phyloP scores from a whole-genome alignment of 1,140 invertebrate species.

The Berghia stephanieae region DNA sequence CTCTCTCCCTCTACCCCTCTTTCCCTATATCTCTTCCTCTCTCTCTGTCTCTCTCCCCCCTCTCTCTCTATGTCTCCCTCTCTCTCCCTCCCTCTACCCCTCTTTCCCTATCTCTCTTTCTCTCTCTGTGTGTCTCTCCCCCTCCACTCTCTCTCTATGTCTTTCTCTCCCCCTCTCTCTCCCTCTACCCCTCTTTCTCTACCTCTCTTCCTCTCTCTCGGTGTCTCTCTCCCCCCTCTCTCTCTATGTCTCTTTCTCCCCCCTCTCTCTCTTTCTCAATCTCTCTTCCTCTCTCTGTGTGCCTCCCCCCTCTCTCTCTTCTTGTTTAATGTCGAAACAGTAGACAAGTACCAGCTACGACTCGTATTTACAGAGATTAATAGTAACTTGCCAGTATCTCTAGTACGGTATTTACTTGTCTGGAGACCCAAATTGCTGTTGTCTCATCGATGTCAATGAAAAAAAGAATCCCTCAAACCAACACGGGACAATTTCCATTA shows the following conservation, averaged over 20 bases:
- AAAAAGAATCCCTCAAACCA: not conserved
- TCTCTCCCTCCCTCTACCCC: conserved; percentile 10
- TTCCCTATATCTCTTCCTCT: too few species aligned
- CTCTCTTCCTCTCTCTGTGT: too few species aligned
- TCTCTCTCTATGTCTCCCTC: conserved; percentile 13
- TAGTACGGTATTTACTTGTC: not conserved
- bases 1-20: too few species aligned
- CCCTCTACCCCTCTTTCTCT: not conserved
- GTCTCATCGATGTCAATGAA: not conserved
- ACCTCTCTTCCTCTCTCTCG: conserved; percentile 13
- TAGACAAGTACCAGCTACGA: too few species aligned
- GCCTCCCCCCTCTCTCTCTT: not conserved
- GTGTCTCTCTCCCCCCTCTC: too few species aligned
- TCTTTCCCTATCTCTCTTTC: not conserved
- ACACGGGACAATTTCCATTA: too few species aligned
- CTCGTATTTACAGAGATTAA: not conserved
- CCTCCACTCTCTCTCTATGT: not conserved
- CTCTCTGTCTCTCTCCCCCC: not conserved
- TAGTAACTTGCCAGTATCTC: not conserved
- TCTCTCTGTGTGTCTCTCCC: conserved; percentile 11
- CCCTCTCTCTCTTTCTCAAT: conserved; percentile 10
- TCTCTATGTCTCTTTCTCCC: conserved; percentile 11
- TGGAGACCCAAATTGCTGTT: too few species aligned
- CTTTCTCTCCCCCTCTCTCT: not conserved
- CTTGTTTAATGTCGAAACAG: too few species aligned